Evolutionary conservation across 2,797 vertebrate species (phyloP).

Genomic region (Synaphobranchus kaupii): DNA sequence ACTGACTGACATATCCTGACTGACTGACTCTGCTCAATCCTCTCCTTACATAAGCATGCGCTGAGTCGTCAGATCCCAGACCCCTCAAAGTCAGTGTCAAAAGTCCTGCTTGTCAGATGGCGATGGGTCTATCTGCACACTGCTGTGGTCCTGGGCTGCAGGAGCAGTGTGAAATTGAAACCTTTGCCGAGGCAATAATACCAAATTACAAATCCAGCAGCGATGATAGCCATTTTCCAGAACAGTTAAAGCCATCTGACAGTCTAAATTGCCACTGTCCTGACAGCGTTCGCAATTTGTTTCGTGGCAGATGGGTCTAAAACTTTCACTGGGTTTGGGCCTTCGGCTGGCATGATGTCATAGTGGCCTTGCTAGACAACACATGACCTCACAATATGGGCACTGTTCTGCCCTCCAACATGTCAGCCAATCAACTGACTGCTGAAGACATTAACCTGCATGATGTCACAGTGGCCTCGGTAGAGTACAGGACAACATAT

Average conservation of each 20-base stretch:
- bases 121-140: not conserved
- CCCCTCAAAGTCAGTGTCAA: not conserved
- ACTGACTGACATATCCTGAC: not conserved
- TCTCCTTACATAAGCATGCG: slow-evolving; percentile 47
- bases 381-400: too few species aligned
- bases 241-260: not conserved
- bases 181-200: not conserved
- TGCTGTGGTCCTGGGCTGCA: not conserved
- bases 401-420: too few species aligned
- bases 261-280: not conserved
- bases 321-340: not conserved
- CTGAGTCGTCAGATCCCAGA: slow-evolving; percentile 34
- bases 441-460: too few species aligned
- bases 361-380: not conserved
- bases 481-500: too few species aligned
- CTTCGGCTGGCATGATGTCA: not conserved
- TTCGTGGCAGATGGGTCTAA: not conserved
- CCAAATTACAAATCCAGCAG: not conserved
- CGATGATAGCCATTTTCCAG: not conserved
- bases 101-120: not conserved
- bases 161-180: not conserved
- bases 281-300: not conserved
- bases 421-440: too few species aligned
- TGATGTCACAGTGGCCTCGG: too few species aligned
- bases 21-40: slow-evolving; percentile 25